Conservation (phyloP, 2,113 vertebrate species). For the Mastomys natalensis region DNA sequence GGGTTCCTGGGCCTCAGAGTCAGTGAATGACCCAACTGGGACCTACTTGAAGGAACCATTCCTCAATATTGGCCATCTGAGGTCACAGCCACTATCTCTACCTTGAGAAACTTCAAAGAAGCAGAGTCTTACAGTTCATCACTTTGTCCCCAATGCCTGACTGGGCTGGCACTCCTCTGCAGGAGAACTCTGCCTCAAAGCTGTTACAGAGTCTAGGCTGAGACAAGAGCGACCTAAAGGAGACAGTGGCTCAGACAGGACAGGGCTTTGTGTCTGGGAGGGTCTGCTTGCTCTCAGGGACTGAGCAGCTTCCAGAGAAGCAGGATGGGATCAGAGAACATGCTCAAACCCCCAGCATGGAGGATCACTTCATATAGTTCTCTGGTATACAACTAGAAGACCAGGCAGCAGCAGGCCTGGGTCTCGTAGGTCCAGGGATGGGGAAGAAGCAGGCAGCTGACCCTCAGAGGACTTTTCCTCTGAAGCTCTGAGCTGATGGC, state of each 20-base stretch:
- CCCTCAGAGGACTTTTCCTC: conserved; percentile 76
- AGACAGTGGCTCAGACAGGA: background rate
- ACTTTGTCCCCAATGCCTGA: background rate
- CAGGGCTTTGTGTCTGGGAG: background rate
- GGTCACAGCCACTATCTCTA: background rate
- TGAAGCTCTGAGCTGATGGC: conserved; percentile 78
- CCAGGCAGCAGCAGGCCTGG: background rate
- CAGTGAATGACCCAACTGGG: background rate
- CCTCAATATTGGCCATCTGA: background rate
- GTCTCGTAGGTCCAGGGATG: background rate
- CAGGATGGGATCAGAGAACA: background rate
- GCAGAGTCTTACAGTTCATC: background rate
- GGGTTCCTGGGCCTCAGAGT: background rate
- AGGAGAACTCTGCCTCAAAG: background rate
- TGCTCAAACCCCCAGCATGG: background rate
- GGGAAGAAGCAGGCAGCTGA: conserved; percentile 42
- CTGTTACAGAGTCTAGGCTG: background rate
- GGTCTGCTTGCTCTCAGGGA: background rate
- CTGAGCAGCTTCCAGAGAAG: background rate
- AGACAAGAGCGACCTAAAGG: background rate
- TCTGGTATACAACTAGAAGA: background rate
- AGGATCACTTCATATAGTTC: background rate
- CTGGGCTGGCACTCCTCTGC: background rate
- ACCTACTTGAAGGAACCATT: background rate
- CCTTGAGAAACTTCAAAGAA: too few relatives aligned